Percentiles rank a stretch among this genome's conserved stretches.
phyloP scores from a whole-genome alignment of 2,888 invertebrate species.

The Oxyscelio sp. region DNA sequence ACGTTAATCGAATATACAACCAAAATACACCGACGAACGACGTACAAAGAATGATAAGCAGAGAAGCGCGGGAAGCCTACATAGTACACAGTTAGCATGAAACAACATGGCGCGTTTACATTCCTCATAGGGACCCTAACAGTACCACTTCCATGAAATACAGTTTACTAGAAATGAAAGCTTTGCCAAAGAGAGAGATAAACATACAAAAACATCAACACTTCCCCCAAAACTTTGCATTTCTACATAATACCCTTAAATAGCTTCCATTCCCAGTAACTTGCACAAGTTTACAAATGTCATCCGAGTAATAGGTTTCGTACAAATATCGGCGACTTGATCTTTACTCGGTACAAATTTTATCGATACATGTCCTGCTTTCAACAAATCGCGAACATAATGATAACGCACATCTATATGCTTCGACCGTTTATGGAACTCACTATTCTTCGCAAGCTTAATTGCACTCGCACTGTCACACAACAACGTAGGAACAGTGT shows the following conservation, averaged over 20 bases:
- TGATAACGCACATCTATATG: conserved; percentile 33
- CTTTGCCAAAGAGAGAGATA: background rate
- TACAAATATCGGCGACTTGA: conserved; percentile 25
- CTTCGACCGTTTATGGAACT: conserved; percentile 39
- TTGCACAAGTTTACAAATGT: background rate
- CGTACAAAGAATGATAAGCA: too few species aligned
- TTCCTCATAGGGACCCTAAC: too few species aligned
- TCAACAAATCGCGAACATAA: conserved; percentile 15
- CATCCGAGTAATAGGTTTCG: conserved; percentile 1
- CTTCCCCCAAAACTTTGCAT: conserved; percentile 9
- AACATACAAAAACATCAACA: conserved; percentile 22
- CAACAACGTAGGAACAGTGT: conserved; percentile 14
- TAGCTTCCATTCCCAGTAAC: background rate
- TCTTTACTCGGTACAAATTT: background rate
- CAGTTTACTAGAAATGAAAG: too few species aligned
- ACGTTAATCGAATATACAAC: too few species aligned
- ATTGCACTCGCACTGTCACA: conserved; percentile 34
- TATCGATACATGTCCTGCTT: background rate
- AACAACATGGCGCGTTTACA: too few species aligned
- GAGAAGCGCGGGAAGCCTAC: too few species aligned
- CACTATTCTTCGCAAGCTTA: conserved; percentile 31
- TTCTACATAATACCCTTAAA: background rate
- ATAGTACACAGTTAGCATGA: too few species aligned
- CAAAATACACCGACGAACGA: too few species aligned
- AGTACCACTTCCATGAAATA: too few species aligned